Percentiles rank a stretch among this genome's conserved stretches.
phyloP scores from a whole-genome alignment of 1,140 invertebrate genomes.

The Laupala kohalensis region DNA sequence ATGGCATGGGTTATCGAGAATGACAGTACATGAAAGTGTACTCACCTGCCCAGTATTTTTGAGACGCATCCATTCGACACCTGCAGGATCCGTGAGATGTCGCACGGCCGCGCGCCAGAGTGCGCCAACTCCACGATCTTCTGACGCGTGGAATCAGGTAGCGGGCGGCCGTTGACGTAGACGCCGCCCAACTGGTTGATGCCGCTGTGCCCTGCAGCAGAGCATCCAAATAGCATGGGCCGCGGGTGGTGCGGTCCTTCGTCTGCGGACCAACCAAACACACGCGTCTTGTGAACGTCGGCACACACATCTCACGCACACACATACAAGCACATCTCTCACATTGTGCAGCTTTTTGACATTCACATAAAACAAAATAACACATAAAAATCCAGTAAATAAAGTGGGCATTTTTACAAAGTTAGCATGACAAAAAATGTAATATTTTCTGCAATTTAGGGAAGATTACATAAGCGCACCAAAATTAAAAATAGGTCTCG shows the following conservation, averaged over 20 bases:
- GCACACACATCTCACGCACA: background rate
- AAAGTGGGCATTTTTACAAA: no score
- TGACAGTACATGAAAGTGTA: conserved; percentile 5
- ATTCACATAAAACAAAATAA: no score
- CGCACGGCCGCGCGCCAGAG: conserved; percentile 91
- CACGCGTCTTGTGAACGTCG: background rate
- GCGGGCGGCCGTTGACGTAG: conserved; percentile 92
- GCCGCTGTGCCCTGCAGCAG: conserved; percentile 79
- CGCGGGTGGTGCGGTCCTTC: conserved; percentile 32
- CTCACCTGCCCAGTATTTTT: conserved; percentile 87
- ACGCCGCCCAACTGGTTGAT: conserved; percentile 97
- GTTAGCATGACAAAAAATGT: no score
- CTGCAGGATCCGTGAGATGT: conserved; percentile 93
- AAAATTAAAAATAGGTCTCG: no score
- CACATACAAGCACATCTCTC: background rate
- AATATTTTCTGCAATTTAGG: no score
- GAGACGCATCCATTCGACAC: conserved; percentile 93
- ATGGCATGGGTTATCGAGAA: no score
- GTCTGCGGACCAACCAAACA: conserved; percentile 1
- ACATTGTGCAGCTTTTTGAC: background rate
- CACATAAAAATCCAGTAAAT: no score
- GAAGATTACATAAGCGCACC: no score
- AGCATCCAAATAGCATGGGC: conserved; percentile 59
- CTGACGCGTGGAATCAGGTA: conserved; percentile 92
- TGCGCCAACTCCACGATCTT: conserved; percentile 97